phyloP scores from a whole-genome alignment of 1,140 invertebrate species.

The Coelopa frigida region DNA sequence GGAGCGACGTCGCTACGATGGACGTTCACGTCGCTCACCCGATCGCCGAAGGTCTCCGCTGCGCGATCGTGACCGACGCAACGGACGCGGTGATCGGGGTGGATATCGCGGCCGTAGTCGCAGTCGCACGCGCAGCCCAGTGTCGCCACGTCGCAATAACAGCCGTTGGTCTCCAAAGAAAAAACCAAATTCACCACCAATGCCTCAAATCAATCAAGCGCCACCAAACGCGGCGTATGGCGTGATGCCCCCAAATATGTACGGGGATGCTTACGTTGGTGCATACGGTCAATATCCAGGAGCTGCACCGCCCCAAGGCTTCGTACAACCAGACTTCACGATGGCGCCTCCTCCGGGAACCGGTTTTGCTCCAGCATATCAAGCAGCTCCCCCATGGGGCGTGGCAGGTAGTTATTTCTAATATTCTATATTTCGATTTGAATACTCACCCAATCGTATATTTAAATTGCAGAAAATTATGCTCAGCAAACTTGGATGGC shows the following conservation, averaged over 20 bases:
- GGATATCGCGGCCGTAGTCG: conserved; percentile 23
- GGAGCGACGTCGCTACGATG: conserved; percentile 24
- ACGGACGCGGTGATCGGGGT: conserved; percentile 9
- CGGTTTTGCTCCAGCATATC: conserved; percentile 24
- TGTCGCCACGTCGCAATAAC: conserved; percentile 18
- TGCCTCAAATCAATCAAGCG: conserved; percentile 5
- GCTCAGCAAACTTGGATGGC: conserved; percentile 32
- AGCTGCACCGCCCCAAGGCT: conserved; percentile 12
- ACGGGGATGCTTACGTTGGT: conserved; percentile 12
- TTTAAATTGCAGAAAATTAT: conserved; percentile 20
- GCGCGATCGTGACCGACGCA: conserved; percentile 13
- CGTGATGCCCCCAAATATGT: conserved; percentile 29
- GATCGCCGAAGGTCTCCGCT: conserved; percentile 15
- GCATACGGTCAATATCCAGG: conserved; percentile 13
- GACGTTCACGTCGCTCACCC: conserved; percentile 21
- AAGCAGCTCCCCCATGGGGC: conserved; percentile 25
- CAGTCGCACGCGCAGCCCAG: conserved; percentile 24
- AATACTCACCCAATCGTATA: neutral
- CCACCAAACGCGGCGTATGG: conserved; percentile 19
- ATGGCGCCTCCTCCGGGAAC: conserved; percentile 19
- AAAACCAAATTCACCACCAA: conserved; percentile 31
- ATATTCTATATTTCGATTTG: neutral
- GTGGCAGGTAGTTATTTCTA: conserved; percentile 22
- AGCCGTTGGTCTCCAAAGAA: conserved; percentile 39
- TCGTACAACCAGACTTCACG: conserved; percentile 19